These are phyloP conservation scores for Ectropis grisescens DNA, from an alignment of 1,140 invertebrate species.

Conservation along the genomic window DNA sequence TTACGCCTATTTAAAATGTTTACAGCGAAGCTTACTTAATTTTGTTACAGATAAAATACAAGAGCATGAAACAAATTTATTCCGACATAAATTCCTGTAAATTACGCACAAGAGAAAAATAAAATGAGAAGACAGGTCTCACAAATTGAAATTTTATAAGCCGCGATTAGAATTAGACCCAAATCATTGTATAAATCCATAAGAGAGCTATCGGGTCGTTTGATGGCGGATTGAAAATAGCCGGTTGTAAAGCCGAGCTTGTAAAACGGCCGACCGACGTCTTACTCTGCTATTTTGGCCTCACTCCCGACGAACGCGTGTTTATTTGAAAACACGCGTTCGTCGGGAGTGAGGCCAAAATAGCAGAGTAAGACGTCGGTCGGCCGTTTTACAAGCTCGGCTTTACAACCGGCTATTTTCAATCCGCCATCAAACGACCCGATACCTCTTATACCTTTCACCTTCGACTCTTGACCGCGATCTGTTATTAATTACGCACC, in stretches of 20 bases:
- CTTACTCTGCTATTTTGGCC: slow-evolving; percentile 39
- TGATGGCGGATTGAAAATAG: slow-evolving; percentile 49
- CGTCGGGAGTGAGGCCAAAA: slow-evolving; percentile 22
- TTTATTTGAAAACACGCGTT: too few species aligned
- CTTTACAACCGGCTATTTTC: slow-evolving; percentile 49
- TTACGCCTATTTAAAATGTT: too few species aligned
- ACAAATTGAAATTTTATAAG: too few species aligned
- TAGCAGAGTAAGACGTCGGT: slow-evolving; percentile 46
- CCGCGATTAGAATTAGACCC: slow-evolving; percentile 19
- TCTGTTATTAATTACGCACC: slow-evolving; percentile 10
- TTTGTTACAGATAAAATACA: too few species aligned
- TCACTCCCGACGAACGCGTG: too few species aligned
- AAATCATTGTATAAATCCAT: slow-evolving; percentile 42
- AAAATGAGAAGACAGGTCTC: too few species aligned
- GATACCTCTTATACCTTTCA: slow-evolving; percentile 29
- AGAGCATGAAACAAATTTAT: too few species aligned
- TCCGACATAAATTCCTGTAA: too few species aligned
- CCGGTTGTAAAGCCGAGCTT: slow-evolving; percentile 31
- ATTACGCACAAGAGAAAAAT: too few species aligned
- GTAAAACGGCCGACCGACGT: slow-evolving; percentile 39
- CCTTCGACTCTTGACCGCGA: slow-evolving; percentile 19
- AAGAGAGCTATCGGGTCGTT: slow-evolving; percentile 32
- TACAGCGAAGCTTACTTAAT: too few species aligned
- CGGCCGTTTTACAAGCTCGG: slow-evolving; percentile 28
- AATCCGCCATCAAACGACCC: slow-evolving; percentile 31